A percentile compares a stretch with the other conserved stretches of the same genome.
Conservation (phyloP, 2,113 vertebrate species). For the Heloderma charlesbogerti region DNA sequence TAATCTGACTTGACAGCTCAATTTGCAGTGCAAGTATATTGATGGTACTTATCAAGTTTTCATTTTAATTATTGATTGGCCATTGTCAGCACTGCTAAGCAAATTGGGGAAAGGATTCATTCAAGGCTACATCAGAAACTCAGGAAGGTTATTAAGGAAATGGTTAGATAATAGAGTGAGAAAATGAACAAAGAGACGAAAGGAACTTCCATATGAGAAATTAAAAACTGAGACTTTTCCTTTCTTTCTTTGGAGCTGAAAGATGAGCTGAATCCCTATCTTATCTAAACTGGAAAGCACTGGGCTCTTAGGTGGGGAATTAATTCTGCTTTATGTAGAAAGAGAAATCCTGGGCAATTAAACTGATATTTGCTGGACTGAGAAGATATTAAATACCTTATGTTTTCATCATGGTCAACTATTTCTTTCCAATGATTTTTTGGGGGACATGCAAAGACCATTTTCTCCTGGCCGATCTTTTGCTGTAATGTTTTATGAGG, state of each 20-base stretch:
- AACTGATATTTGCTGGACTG: neutral
- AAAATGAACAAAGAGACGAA: neutral
- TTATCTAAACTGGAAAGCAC: neutral
- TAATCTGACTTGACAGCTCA: neutral
- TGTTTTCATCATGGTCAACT: neutral
- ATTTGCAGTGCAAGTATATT: neutral
- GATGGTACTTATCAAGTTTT: neutral
- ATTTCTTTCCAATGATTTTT: neutral
- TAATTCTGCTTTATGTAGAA: neutral
- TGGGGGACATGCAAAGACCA: too few relatives aligned
- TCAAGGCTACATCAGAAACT: neutral
- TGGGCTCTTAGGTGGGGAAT: neutral
- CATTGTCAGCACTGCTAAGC: neutral
- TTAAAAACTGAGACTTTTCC: neutral
- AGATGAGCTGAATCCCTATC: neutral
- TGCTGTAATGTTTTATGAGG: neutral
- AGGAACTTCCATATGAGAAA: neutral
- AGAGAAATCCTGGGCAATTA: neutral
- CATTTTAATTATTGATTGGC: neutral
- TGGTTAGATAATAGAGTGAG: neutral
- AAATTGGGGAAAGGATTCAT: conserved; percentile 6
- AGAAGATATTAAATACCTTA: neutral
- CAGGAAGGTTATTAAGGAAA: neutral
- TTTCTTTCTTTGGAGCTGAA: neutral
- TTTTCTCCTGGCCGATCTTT: neutral